Base-by-base conservation (phyloP, 2,113 vertebrate species). In the Melanostigma gelatinosum region DNA sequence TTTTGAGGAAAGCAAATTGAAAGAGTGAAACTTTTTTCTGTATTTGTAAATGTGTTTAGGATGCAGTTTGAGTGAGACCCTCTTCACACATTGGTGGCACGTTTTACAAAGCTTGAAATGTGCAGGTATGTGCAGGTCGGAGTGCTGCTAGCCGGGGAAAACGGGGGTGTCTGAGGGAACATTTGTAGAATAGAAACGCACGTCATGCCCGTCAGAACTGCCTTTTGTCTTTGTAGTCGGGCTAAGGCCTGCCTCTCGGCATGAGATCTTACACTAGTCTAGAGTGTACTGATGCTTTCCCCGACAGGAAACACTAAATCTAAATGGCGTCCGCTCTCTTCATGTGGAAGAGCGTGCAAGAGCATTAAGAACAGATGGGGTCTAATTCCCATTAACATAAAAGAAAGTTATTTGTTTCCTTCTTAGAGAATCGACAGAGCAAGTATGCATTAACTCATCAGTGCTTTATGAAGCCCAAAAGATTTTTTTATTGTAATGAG, bases 121-220 rank as follows among this genome's bases (percentile, higher is more conserved):
- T n/a, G 44, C 52, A 73, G 34, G 61, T 52, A 74, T n/a, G n/a
- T n/a, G n/a, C n/a, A n/a, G n/a, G n/a, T 91, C 85, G 77, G 81
- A 89, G 86, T 82, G 75, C 64, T 34, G 24, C 87, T 89, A 84
- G 73, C 77, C 62, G 40, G 84, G 81, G 87, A 84, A 76, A 89
- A 73, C 1, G 44, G 70, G 76, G 80, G 74, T 64, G 84, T 83
- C 77, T 83, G 61, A 75, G 76, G 55, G 75, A 90, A 79, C 75
- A 87, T 87, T 86, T 88, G 79, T 84, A 84, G 77, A 87, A 84
- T 61, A 80, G 79, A 80, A 86, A 90, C 69, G 36, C 29, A 29
- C 29, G 42, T 84, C 86, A 88, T 66, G 79, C 68, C 85, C 87
- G 83, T 90, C 91, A 92, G 77, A 84, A 66, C 52, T 71, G 82